Conservation (phyloP, 2,888 invertebrate species). For the Norana najaformis region DNA sequence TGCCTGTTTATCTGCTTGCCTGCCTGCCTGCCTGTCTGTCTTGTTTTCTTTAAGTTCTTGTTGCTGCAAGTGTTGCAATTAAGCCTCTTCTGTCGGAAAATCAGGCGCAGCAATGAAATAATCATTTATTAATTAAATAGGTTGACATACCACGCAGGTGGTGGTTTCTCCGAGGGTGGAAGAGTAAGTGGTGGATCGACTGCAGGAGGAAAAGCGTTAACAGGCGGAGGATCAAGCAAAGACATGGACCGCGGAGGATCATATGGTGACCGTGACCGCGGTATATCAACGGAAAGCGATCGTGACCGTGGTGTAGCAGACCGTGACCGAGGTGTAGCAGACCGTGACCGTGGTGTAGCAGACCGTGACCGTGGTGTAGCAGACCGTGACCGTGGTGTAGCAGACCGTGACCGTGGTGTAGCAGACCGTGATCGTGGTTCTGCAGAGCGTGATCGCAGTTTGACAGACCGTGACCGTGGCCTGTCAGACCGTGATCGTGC, state of each 20-base stretch:
- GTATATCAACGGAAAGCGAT: not conserved
- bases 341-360: not conserved
- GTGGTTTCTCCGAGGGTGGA: not conserved
- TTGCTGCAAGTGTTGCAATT: not conserved
- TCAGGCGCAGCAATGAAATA: not conserved
- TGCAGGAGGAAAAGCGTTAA: not conserved
- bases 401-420: not conserved
- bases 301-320: slow-evolving; percentile 18
- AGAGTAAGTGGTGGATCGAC: not conserved
- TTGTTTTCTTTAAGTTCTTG: too few species aligned
- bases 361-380: not conserved
- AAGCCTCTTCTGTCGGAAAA: not conserved
- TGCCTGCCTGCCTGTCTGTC: not conserved
- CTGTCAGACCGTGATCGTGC: not conserved
- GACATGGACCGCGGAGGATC: slow-evolving; percentile 21
- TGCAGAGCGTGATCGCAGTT: not conserved
- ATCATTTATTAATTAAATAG: not conserved
- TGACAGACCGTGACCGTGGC: not conserved
- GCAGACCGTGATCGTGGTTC: not conserved
- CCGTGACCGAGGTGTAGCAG: slow-evolving; percentile 3
- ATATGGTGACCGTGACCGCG: slow-evolving; percentile 1
- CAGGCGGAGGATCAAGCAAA: not conserved
- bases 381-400: not conserved
- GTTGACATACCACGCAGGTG: not conserved
- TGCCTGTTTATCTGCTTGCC: not conserved